Percentiles rank a stretch among this genome's conserved stretches.
Conservation (phyloP, 2,888 invertebrate genomes). For the Ptychoptera albimana region DNA sequence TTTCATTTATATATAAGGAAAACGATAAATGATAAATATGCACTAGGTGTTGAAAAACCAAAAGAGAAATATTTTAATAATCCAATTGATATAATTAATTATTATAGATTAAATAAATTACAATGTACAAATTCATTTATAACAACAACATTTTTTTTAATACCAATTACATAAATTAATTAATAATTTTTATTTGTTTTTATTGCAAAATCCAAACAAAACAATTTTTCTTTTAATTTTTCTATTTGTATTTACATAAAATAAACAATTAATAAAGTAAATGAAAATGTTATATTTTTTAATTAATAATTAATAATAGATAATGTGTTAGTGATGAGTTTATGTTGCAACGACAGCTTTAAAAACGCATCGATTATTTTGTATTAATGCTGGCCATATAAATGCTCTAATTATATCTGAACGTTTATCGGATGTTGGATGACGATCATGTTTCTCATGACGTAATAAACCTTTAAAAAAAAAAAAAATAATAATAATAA, state of each 20-base stretch:
- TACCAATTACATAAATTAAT: conserved; percentile 16
- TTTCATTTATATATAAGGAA: conserved; percentile 27
- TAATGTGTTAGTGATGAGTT: conserved; percentile 8
- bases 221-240: conserved; percentile 10
- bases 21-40: conserved; percentile 19
- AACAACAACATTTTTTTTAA: conserved; percentile 19
- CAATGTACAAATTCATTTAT: conserved; percentile 25
- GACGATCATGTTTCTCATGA: conserved; percentile 62
- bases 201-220: background rate
- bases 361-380: conserved; percentile 60
- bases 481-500: conserved; percentile 4
- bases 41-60: conserved; percentile 24
- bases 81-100: conserved; percentile 27
- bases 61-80: conserved; percentile 23
- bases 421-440: conserved; percentile 57
- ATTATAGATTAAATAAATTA: conserved; percentile 21
- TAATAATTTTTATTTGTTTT: background rate
- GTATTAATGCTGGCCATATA: conserved; percentile 75
- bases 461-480: conserved; percentile 41
- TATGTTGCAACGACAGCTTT: conserved; percentile 76
- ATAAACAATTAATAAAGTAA: conserved; percentile 1
- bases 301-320: background rate
- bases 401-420: conserved; percentile 63
- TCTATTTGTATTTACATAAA: background rate
- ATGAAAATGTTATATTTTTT: too few species aligned